Base-by-base conservation (phyloP, 2,113 vertebrate genomes). In the Ascaphus truei region DNA sequence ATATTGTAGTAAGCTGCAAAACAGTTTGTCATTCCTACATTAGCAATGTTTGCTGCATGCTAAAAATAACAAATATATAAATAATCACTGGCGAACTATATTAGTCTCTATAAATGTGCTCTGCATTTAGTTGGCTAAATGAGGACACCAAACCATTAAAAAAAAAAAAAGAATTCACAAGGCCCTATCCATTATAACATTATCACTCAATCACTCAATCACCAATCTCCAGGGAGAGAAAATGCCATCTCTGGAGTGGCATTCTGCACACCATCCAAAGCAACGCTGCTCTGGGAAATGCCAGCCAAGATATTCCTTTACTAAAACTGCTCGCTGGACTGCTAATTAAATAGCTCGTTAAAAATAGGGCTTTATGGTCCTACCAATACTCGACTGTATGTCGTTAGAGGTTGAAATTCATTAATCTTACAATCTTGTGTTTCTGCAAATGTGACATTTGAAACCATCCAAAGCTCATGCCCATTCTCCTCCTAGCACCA, bases 271-370 rank as follows among this genome's bases (percentile, higher is more conserved):
- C 47, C 39, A 58, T 34, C 16, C 27, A 62, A 52, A 77, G 61
- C 63, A 20, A 73, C n/a, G 25, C 41, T 72, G 29, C 29, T 62
- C 53, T 47, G 57, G 68, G 72, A 63, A 84, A 76, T 43, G 39
- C 57, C 73, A 78, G 56, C 60, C 29, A 29, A 79, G 47, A 65
- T 68, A 75, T 75, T 66, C 52, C 34, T 58, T 72, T 73, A 77
- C 73, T 71, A 65, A 51, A 58, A 67, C 48, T 41, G 29, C 0
- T 5, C 67, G 79, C 55, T 4, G 67, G 66, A 62, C 47, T 68
- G 57, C 52, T 80, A 79, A 79, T 77, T 72, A 81, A 79, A 79
- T 52, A 27, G 72, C 80, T 75, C 60, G 45, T 74, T 80, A 79
- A 78, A 75, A 79, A 80, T 22, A 80, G 64, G 15, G 47, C 31